A percentile compares a stretch with the other conserved stretches of the same genome.
These are phyloP conservation scores for Acromyrmex echinatior DNA, from an alignment of 1,140 invertebrate genomes.

Conservation along the genomic window DNA sequence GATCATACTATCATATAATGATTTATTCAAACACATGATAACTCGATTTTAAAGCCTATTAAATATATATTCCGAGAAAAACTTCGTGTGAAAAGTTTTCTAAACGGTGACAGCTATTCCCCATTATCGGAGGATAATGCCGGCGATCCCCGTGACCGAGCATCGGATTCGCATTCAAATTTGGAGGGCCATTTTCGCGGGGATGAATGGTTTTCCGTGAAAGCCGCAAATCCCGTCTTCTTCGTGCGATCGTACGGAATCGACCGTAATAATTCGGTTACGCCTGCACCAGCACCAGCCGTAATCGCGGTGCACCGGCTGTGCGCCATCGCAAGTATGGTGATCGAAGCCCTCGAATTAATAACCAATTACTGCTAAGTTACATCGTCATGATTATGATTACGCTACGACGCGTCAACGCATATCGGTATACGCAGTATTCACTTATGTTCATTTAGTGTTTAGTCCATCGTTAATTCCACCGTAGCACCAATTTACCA, in stretches of 20 bases:
- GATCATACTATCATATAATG: neutral
- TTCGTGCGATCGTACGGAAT: slow-evolving; percentile 60
- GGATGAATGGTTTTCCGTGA: slow-evolving; percentile 57
- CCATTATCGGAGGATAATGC: slow-evolving; percentile 59
- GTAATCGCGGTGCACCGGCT: slow-evolving; percentile 42
- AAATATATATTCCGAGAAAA: slow-evolving; percentile 42
- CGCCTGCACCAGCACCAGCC: neutral
- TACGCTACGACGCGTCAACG: slow-evolving; percentile 55
- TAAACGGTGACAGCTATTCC: slow-evolving; percentile 41
- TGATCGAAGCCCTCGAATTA: slow-evolving; percentile 69
- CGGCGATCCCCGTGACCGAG: slow-evolving; percentile 57
- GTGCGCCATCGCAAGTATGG: slow-evolving; percentile 20
- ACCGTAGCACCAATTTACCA: slow-evolving; percentile 70
- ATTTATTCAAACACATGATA: slow-evolving; percentile 37
- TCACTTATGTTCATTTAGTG: slow-evolving; percentile 55
- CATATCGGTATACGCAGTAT: slow-evolving; percentile 36
- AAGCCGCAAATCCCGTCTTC: slow-evolving; percentile 60
- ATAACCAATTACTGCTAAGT: slow-evolving; percentile 70
- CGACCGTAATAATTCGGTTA: slow-evolving; percentile 57
- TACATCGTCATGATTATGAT: slow-evolving; percentile 61
- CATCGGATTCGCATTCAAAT: slow-evolving; percentile 61
- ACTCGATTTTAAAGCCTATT: slow-evolving; percentile 25
- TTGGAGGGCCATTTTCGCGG: slow-evolving; percentile 50
- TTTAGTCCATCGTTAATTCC: slow-evolving; percentile 61
- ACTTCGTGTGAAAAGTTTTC: slow-evolving; percentile 37